Evolutionary conservation across 2,888 invertebrate species (phyloP).

Genomic region (Campoletis raptor): DNA sequence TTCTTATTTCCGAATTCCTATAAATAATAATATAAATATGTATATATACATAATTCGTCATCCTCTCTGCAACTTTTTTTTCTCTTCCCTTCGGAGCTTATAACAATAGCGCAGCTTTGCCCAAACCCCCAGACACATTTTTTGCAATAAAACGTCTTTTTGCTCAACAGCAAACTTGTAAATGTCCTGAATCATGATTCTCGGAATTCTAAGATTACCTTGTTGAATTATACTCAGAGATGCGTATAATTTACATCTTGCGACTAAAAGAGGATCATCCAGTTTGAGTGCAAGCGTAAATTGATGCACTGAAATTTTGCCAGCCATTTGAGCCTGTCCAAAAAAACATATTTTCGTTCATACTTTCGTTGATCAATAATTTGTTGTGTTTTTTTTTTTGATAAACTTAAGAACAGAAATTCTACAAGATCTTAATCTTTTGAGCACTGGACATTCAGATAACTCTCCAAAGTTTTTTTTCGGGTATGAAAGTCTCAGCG

Average conservation of each 20-base stretch:
- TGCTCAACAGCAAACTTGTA: conserved; percentile 85
- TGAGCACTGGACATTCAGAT: too few species aligned
- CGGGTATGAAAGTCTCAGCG: not conserved
- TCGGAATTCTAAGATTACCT: conserved; percentile 88
- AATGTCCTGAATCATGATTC: conserved; percentile 87
- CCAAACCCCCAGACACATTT: conserved; percentile 96
- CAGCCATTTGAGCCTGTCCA: conserved; percentile 93
- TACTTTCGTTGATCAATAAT: too few species aligned
- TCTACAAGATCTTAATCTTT: not conserved
- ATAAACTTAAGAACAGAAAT: not conserved
- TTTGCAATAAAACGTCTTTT: conserved; percentile 89
- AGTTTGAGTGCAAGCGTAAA: conserved; percentile 92
- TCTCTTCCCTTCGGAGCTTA: conserved; percentile 75
- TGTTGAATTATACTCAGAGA: conserved; percentile 95
- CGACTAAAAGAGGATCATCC: conserved; percentile 92
- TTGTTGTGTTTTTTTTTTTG: too few species aligned
- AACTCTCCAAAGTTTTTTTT: too few species aligned
- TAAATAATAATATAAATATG: not conserved
- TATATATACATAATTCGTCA: conserved; percentile 27
- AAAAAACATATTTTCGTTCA: conserved; percentile 61
- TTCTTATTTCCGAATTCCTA: not conserved
- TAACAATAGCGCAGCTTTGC: conserved; percentile 90
- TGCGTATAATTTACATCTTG: conserved; percentile 94
- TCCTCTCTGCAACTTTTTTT: conserved; percentile 57
- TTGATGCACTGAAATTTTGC: conserved; percentile 94